These are phyloP conservation scores for Microctonus hyperodae DNA, from an alignment of 2,888 invertebrate species.

Conservation along the genomic window DNA sequence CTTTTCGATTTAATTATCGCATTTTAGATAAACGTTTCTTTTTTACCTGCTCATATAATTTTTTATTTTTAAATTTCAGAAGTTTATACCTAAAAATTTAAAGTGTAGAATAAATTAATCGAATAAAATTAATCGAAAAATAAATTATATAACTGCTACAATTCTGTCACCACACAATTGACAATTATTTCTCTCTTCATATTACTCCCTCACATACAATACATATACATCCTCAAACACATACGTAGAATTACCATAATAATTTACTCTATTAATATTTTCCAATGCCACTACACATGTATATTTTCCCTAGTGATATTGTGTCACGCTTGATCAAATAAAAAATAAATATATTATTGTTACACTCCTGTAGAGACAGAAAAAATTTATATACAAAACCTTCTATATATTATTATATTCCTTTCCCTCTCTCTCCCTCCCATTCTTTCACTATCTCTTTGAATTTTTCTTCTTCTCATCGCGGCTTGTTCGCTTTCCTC, in stretches of 20 bases:
- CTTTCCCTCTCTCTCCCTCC: slow-evolving; percentile 13
- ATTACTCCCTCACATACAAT: background rate
- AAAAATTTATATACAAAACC: slow-evolving; percentile 6
- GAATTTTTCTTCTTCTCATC: no score
- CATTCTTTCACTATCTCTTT: slow-evolving; percentile 23
- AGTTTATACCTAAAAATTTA: no score
- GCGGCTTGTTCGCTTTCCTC: slow-evolving; percentile 18
- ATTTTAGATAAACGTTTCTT: no score
- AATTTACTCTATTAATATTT: background rate
- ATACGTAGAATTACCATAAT: background rate
- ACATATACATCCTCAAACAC: background rate
- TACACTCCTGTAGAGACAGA: slow-evolving; percentile 4
- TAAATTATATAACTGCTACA: no score
- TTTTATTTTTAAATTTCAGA: background rate
- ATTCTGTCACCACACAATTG: no score
- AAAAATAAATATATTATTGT: slow-evolving; percentile 12
- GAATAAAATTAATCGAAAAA: no score
- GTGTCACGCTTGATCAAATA: background rate
- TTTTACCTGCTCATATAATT: background rate
- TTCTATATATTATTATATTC: background rate
- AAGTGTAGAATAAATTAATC: no score
- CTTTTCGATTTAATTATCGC: background rate
- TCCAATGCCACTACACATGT: background rate
- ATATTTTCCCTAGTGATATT: background rate
- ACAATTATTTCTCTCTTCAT: no score